Base-by-base conservation (phyloP, 2,113 vertebrate species). In the Aegotheles bennettii region DNA sequence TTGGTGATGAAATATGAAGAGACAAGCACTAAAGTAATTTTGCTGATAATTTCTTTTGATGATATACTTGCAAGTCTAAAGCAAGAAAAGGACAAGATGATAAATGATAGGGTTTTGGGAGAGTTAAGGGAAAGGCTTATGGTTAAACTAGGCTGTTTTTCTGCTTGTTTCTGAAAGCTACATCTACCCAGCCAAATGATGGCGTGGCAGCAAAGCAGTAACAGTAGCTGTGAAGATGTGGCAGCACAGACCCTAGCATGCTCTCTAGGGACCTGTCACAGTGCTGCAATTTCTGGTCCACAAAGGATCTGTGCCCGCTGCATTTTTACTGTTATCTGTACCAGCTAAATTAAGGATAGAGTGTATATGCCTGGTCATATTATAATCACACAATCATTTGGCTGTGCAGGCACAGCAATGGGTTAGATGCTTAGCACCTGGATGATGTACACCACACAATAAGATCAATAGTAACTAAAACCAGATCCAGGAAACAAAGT, bases 11-110 rank as follows among this genome's bases (percentile, higher is more conserved):
- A 88, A 95, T 75, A 35, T 53, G 57, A 87, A 92, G 69, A 3
- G 93, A 95, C 85, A 93, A 92, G 86, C 51, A 92, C 86, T 92
- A 95, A 92, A 96, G 76, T 81, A 90, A 92, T 86, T 59, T 90
- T 93, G 76, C 85, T 87, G 83, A 61, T 92, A 68, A 96, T 95
- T 90, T 93, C 63, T 94, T 97, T 86, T 96, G 88, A 89, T 93
- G 70, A 97, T 86, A 79, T 75, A 94, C 45, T 96, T 84, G 65
- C 71, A 90, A 89, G 56, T 53, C 51, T 18, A 74, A 80, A 81
- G 61, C 92, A 93, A 95, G 76, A 68, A 80, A 81, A 71, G 87
- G 88, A 91, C 48, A 73, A 92, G 73, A 92, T 56, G 84, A 71
- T 48, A 94, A 90, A 28, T 42, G 59, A 77, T 85, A 68, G 79